Percentiles rank a stretch among this genome's conserved stretches.
phyloP scores from a whole-genome alignment of 2,113 vertebrate genomes.

The Notarius lentiginosus region DNA sequence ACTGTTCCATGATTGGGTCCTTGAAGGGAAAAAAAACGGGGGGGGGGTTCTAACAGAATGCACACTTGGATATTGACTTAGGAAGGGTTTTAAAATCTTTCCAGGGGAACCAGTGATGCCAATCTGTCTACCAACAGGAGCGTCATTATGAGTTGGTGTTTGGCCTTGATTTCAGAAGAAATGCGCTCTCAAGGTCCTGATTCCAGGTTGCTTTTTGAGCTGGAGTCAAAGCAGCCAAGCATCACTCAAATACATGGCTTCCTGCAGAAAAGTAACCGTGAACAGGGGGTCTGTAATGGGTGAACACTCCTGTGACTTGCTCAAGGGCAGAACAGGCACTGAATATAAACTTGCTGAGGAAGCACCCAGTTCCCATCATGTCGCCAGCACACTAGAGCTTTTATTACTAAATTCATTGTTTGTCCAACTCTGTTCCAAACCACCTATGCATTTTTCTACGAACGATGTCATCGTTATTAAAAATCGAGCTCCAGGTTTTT shows the following conservation, averaged over 20 bases:
- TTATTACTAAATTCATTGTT: neutral
- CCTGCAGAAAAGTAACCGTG: conserved; percentile 57
- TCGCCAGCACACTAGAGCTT: neutral
- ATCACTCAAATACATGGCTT: conserved; percentile 49
- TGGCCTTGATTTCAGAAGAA: neutral
- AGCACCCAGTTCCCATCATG: too few relatives aligned
- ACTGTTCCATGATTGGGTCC: too few relatives aligned
- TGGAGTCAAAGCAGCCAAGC: neutral
- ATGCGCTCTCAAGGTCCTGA: conserved; percentile 14
- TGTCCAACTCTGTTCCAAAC: neutral
- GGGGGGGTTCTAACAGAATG: too few relatives aligned
- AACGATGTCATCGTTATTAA: neutral
- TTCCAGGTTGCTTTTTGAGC: conserved; percentile 21
- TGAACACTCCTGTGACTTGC: conserved; percentile 10
- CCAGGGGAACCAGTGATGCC: neutral
- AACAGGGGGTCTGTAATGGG: conserved; percentile 63
- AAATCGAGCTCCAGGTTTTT: neutral
- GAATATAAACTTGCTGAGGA: neutral
- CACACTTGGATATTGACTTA: too few relatives aligned
- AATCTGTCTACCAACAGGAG: neutral
- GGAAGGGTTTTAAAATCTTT: neutral
- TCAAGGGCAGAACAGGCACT: neutral
- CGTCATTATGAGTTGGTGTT: conserved; percentile 2
- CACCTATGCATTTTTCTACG: neutral
- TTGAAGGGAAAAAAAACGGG: too few relatives aligned